A percentile compares a stretch with the other conserved stretches of the same genome.
These are phyloP conservation scores for Gerris buenoi DNA, from an alignment of 1,140 invertebrate genomes.

Conservation along the genomic window DNA sequence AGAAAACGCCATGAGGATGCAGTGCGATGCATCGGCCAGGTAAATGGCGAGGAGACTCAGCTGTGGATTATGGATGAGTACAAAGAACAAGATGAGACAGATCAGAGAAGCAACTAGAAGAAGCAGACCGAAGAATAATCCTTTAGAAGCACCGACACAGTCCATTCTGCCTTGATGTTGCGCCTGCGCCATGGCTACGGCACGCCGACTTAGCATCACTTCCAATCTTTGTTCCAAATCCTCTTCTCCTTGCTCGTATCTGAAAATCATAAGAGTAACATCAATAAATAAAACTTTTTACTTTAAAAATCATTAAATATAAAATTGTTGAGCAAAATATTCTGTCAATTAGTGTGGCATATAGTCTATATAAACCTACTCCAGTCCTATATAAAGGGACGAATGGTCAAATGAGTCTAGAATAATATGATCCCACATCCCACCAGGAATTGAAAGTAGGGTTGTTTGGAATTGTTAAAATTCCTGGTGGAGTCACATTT, in stretches of 20 bases:
- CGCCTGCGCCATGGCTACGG: conserved; percentile 64
- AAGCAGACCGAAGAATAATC: conserved; percentile 82
- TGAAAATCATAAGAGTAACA: background rate
- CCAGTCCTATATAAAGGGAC: too few relatives aligned
- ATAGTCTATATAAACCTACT: too few relatives aligned
- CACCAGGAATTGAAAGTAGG: too few relatives aligned
- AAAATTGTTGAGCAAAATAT: too few relatives aligned
- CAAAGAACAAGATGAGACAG: conserved; percentile 86
- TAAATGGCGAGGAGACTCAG: conserved; percentile 71
- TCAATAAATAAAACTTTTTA: background rate
- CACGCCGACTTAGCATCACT: conserved; percentile 64
- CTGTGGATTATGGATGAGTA: conserved; percentile 67
- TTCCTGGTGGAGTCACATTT: too few relatives aligned
- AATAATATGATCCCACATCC: too few relatives aligned
- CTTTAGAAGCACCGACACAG: conserved; percentile 82
- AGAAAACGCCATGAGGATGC: conserved; percentile 68
- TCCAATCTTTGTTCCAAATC: conserved; percentile 69
- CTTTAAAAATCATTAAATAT: background rate
- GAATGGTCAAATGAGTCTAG: too few relatives aligned
- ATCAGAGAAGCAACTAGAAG: conserved; percentile 80
- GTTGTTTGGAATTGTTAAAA: too few relatives aligned
- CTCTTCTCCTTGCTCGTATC: conserved; percentile 50
- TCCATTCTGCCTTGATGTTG: conserved; percentile 67
- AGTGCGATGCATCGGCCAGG: conserved; percentile 77
- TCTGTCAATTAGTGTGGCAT: too few relatives aligned